Evolutionary conservation across 2,113 vertebrate species (phyloP).

Genomic region (Microtus montanus): DNA sequence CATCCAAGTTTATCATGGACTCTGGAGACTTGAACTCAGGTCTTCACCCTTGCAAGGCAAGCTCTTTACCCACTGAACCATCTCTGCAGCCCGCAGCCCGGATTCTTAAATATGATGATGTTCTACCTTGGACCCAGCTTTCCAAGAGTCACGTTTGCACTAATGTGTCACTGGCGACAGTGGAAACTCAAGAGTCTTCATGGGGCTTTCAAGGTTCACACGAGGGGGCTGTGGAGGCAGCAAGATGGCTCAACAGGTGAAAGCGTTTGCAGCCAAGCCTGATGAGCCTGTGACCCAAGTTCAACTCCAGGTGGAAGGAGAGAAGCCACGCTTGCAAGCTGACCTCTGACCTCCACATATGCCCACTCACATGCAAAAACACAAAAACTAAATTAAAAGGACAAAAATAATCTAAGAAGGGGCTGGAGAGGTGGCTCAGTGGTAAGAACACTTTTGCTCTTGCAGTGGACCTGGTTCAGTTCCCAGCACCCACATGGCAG

Average conservation of each 20-base stretch:
- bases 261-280: background rate
- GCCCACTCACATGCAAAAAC: background rate
- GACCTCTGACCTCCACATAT: background rate
- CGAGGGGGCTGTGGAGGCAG: too few relatives aligned
- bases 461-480: background rate
- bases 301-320: background rate
- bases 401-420: background rate
- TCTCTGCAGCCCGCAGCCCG: background rate
- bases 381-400: background rate
- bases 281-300: background rate
- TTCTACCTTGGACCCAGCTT: background rate
- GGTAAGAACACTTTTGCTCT: background rate
- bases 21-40: background rate
- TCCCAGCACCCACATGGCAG: background rate
- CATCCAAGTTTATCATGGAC: background rate
- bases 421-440: background rate
- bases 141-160: background rate
- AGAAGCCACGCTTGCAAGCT: background rate
- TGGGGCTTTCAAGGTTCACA: background rate
- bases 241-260: too few relatives aligned
- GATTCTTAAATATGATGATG: background rate
- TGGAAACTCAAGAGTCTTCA: background rate
- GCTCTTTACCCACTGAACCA: background rate
- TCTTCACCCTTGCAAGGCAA: background rate
- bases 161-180: background rate